phyloP scores from a whole-genome alignment of 2,888 invertebrate genomes.

The Boloria euphrosyne region DNA sequence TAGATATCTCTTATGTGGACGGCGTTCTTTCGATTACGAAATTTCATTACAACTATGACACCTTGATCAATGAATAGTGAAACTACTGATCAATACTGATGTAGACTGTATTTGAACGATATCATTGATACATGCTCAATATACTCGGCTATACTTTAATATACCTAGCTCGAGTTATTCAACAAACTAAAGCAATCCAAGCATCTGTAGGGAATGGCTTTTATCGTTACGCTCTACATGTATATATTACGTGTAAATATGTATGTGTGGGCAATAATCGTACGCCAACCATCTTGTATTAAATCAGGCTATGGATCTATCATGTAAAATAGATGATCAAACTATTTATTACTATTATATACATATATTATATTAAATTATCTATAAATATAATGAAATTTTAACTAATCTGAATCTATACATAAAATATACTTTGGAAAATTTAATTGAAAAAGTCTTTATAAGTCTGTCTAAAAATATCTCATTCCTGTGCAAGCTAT shows the following conservation, averaged over 20 bases:
- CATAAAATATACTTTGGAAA: not conserved
- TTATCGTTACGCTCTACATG: slow-evolving; percentile 7
- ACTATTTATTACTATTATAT: too few species aligned
- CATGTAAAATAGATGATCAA: too few species aligned
- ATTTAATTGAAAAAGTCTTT: not conserved
- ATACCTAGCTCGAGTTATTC: slow-evolving; percentile 25
- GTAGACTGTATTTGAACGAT: slow-evolving; percentile 24
- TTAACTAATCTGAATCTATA: too few species aligned
- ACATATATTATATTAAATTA: not conserved
- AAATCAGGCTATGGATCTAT: too few species aligned
- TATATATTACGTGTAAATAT: not conserved
- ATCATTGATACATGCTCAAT: slow-evolving; percentile 27
- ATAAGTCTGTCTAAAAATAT: too few species aligned
- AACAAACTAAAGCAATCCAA: slow-evolving; percentile 29
- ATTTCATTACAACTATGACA: not conserved
- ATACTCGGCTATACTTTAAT: slow-evolving; percentile 13
- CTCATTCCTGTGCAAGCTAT: too few species aligned
- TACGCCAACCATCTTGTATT: not conserved
- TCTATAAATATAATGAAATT: too few species aligned
- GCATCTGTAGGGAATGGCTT: slow-evolving; percentile 16
- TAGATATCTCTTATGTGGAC: too few species aligned
- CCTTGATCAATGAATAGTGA: not conserved
- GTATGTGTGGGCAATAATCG: not conserved
- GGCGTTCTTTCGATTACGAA: too few species aligned
- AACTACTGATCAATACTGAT: slow-evolving; percentile 18